Percentiles rank a stretch among this genome's conserved stretches.
Conservation (phyloP, 2,113 vertebrate genomes). For the Nerophis ophidion region DNA sequence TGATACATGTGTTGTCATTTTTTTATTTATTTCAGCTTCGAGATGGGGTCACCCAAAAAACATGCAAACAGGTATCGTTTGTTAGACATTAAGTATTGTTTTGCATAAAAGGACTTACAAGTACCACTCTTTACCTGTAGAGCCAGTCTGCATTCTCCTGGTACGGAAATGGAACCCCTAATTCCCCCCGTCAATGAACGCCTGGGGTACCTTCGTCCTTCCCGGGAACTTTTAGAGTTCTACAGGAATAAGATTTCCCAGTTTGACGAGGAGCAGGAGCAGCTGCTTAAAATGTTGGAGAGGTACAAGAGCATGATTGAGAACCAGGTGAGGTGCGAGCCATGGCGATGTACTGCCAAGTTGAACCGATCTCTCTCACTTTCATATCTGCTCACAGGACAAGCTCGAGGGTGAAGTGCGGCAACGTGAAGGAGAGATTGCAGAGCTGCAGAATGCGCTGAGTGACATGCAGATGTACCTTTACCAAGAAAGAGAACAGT, state of each 20-base stretch:
- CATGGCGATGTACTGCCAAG: neutral
- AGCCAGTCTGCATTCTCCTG: slow-evolving; percentile 18
- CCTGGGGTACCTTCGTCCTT: slow-evolving; percentile 78
- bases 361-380: too few species aligned
- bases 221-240: slow-evolving; percentile 86
- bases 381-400: slow-evolving; percentile 66
- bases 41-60: slow-evolving; percentile 57
- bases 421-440: slow-evolving; percentile 84
- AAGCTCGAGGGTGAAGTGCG: slow-evolving; percentile 82
- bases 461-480: slow-evolving; percentile 94
- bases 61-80: slow-evolving; percentile 34
- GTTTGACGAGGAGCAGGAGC: slow-evolving; percentile 87
- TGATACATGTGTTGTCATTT: neutral
- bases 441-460: slow-evolving; percentile 85
- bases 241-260: slow-evolving; percentile 84
- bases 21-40: slow-evolving; percentile 12
- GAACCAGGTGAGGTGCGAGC: slow-evolving; percentile 74
- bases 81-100: neutral
- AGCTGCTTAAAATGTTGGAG: slow-evolving; percentile 82
- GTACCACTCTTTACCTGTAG: slow-evolving; percentile 10
- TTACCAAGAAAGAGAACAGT: slow-evolving; percentile 90
- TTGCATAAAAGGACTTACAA: neutral
- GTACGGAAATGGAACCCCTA: slow-evolving; percentile 64
- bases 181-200: slow-evolving; percentile 81
- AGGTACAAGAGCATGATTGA: slow-evolving; percentile 76